Conservation (phyloP, 2,797 vertebrate species). For the Sciurus carolinensis region DNA sequence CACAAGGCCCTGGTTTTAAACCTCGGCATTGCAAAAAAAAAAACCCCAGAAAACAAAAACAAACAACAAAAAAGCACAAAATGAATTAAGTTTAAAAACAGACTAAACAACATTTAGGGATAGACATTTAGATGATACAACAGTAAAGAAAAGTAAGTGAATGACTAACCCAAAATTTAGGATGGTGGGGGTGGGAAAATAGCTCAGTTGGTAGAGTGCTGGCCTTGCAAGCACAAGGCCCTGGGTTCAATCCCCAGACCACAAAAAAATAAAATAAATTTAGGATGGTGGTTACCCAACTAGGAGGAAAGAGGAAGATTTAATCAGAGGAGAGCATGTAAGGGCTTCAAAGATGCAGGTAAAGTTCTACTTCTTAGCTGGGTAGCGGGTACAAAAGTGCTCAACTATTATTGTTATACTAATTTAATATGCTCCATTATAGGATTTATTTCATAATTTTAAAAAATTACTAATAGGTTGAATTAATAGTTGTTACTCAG, state of each 20-base stretch:
- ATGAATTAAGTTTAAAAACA: constrained; percentile 28
- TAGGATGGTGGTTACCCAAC: background rate
- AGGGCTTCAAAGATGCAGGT: background rate
- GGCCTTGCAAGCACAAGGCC: no score
- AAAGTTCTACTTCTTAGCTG: background rate
- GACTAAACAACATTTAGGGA: background rate
- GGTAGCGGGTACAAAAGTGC: background rate
- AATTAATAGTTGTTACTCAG: background rate
- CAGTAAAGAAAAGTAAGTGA: background rate
- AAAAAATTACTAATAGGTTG: background rate
- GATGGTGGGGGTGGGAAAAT: background rate
- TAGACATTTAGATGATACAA: background rate
- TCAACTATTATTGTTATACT: background rate
- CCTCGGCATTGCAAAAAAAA: no score
- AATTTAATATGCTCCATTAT: background rate
- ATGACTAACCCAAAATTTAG: background rate
- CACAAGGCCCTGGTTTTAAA: no score
- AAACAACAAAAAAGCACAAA: background rate
- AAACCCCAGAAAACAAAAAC: background rate
- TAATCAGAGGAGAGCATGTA: background rate
- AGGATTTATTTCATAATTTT: background rate
- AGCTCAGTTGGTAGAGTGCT: no score
- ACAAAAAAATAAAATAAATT: background rate
- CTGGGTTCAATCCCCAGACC: no score
- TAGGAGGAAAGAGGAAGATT: background rate